Evolutionary conservation across 2,797 vertebrate species (phyloP), one percentile per base, ranked within the genome.

Genomic region (Rhabdomys pumilio): DNA sequence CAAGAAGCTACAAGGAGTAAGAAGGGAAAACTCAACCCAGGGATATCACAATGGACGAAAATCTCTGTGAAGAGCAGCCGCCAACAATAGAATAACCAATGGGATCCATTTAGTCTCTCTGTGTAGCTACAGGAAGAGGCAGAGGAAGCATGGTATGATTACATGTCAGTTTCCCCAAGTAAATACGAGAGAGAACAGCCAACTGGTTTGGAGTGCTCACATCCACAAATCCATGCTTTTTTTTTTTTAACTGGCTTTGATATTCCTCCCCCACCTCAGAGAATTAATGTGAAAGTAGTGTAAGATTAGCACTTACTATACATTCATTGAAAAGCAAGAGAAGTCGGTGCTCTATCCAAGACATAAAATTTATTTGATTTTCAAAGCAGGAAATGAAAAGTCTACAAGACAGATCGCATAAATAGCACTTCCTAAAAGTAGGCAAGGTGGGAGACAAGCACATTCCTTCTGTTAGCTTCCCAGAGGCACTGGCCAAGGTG

Each of bases 231-330:
- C n/a, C 84, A 59, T 65, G 80, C 73, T 67, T 95, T 50, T 73
- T 95, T 50, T 73, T 95, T 50, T 34, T 69, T 63, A 47, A 12
- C 26, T 55, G 34, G 63, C 15, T 89, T 93, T 67, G 89, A 77
- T 5, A 44, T 69, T 76, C 31, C 63, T 81, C 19, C 84, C 50
- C 50, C 44, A 44, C 75, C 79, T 89, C n/a, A 47, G 65, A 47
- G 61, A 86, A 87, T 57, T 90, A 75, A 80, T 67, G n/a, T n/a
- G 50, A 47, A 72, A 67, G n/a, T 94, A 75, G 50, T 89, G 53
- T 80, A 24, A 34, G 67, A 84, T 90, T 87, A 91, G 84, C 31
- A 81, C 4, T 80, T 11, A 61, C 44, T 3, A 72, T 19, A 79
- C 93, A 93, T 61, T 13, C 14, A 47, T 0, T 26, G n/a, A 65